Base-by-base conservation (phyloP, 2,113 vertebrate genomes). In the Melanocharis versteri region DNA sequence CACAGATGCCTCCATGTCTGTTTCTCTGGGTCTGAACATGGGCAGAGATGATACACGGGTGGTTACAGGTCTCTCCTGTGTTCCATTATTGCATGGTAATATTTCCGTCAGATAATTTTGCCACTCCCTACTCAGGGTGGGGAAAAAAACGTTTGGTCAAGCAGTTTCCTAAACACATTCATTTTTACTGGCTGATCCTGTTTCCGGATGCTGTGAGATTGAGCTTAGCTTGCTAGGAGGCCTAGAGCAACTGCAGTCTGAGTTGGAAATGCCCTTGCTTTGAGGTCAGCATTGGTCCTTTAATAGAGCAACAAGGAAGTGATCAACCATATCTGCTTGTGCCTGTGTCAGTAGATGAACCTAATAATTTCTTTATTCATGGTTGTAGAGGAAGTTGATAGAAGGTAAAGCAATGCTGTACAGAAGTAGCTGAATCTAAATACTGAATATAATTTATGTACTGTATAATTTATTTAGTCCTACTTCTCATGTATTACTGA, bases 301-400 rank as follows among this genome's bases (percentile, higher is more conserved):
- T 70, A 14, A 4, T 50, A 39, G 26, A 39, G 20, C 27, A 76
- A 2, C 39, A 39, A 35, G 35, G 44, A 68, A 68, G 13, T 1
- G 1, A 10, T 83, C 13, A 27, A 7, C n/a, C 2, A 0, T 2
- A 39, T 76, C 40, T 79, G 15, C 40, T 68, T 7, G 1, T 75
- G 30, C 27, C 35, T 51, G 8, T 60, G 26, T 57, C 39, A 45
- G 45, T 44, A 71, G 39, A 37, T 62, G 9, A 54, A 64, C 66
- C 39, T 65, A n/a, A 26, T 48, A 21, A 40, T 86, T 73, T 68
- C 12, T 70, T 65, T 39, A 45, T 70, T 83, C 2, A 19, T 75
- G 30, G 11, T 27, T 37, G 3, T 70, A 44, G 30, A 87, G 65
- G 15, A 81, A 62, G 30, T 39, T 90, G 60, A 24, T 27, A 33